Evolutionary conservation across 2,797 vertebrate species (phyloP).

Genomic region (Falco peregrinus): DNA sequence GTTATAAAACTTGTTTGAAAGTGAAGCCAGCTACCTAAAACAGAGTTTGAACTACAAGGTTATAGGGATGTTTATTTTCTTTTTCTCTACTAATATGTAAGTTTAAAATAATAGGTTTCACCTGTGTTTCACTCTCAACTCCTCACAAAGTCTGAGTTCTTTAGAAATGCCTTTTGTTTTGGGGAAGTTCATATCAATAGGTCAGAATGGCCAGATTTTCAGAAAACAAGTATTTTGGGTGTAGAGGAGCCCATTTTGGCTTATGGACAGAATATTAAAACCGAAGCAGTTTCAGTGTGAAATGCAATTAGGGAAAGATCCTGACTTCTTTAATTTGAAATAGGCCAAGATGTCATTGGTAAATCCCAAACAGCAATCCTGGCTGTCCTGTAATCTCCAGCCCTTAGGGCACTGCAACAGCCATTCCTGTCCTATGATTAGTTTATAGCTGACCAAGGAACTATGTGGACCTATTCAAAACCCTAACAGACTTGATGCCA

Average conservation of each 20-base stretch:
- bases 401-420: neutral
- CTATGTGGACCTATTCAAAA: neutral
- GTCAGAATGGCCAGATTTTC: neutral
- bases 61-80: constrained; percentile 10
- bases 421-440: neutral
- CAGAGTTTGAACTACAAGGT: neutral
- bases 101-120: neutral
- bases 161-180: neutral
- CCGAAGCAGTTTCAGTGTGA: neutral
- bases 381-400: neutral
- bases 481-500: neutral
- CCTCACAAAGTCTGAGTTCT: neutral
- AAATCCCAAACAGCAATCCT: neutral
- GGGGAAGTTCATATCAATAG: neutral
- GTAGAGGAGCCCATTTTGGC: neutral
- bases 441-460: neutral
- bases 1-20: constrained; percentile 31
- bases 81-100: neutral
- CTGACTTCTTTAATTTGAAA: neutral
- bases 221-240: neutral
- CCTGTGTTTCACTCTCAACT: neutral
- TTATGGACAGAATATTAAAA: neutral
- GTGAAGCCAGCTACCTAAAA: neutral
- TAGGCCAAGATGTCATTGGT: neutral
- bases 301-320: neutral